phyloP scores from a whole-genome alignment of 2,888 invertebrate genomes.

The Orgyia antiqua region DNA sequence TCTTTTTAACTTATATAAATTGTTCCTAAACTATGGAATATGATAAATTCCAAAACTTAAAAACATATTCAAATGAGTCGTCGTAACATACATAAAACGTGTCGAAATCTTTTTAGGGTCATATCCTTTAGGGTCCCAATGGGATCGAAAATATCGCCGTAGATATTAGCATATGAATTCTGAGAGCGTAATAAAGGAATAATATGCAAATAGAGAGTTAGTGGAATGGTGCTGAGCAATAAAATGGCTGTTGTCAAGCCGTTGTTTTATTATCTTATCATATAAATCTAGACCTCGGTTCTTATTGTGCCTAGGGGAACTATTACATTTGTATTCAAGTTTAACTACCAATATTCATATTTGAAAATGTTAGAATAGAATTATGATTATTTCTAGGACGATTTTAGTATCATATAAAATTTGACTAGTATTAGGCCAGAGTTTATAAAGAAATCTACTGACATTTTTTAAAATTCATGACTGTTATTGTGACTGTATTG shows the following conservation, averaged over 20 bases:
- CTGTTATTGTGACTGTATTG: no score
- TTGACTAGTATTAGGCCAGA: no score
- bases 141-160: conserved; percentile 50
- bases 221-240: conserved; percentile 39
- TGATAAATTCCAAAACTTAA: conserved; percentile 28
- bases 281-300: conserved; percentile 30
- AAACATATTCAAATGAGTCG: conserved; percentile 31
- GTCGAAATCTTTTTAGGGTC: conserved; percentile 46
- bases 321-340: no score
- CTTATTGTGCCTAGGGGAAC: conserved; percentile 26
- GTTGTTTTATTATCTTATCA: conserved; percentile 38
- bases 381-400: no score
- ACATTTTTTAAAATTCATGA: no score
- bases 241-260: conserved; percentile 37
- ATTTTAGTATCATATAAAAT: no score
- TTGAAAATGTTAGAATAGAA: no score
- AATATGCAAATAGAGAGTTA: conserved; percentile 63
- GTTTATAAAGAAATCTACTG: no score
- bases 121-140: conserved; percentile 35
- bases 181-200: conserved; percentile 65
- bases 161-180: conserved; percentile 66
- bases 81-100: conserved; percentile 32
- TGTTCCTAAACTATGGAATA: no score
- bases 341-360: no score
- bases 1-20: no score